These are phyloP conservation scores for Drosophila bocki DNA, from an alignment of 1,140 invertebrate species.

Conservation along the genomic window DNA sequence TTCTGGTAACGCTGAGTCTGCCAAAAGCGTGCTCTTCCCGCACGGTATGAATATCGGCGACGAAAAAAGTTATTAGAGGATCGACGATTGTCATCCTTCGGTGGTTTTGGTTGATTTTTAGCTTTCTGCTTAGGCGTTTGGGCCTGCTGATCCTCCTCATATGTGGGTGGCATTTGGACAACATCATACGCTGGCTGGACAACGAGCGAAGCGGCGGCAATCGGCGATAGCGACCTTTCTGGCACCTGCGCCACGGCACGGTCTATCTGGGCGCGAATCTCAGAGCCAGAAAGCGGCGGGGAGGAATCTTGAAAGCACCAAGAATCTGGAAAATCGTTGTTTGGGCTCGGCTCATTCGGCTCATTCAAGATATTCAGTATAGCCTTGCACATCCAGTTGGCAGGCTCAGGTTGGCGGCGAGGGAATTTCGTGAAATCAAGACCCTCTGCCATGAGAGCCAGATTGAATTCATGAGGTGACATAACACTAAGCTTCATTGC, in stretches of 20 bases:
- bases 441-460: neutral
- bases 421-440: too few relatives aligned
- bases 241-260: neutral
- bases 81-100: neutral
- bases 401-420: neutral
- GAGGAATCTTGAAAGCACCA: too few relatives aligned
- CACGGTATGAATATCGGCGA: neutral
- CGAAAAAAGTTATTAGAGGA: neutral
- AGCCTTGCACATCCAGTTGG: neutral
- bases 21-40: neutral
- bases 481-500: neutral
- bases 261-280: neutral
- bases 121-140: too few relatives aligned
- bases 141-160: neutral
- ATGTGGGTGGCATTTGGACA: neutral
- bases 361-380: neutral
- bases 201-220: neutral
- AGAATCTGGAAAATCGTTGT: neutral
- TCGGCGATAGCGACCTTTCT: too few relatives aligned
- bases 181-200: neutral
- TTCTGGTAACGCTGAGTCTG: neutral
- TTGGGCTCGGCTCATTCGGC: too few relatives aligned
- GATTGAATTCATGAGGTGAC: neutral
- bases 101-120: neutral
- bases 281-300: neutral